These are phyloP conservation scores for Agrochola lychnidis DNA, from an alignment of 2,888 invertebrate genomes.

Conservation along the genomic window DNA sequence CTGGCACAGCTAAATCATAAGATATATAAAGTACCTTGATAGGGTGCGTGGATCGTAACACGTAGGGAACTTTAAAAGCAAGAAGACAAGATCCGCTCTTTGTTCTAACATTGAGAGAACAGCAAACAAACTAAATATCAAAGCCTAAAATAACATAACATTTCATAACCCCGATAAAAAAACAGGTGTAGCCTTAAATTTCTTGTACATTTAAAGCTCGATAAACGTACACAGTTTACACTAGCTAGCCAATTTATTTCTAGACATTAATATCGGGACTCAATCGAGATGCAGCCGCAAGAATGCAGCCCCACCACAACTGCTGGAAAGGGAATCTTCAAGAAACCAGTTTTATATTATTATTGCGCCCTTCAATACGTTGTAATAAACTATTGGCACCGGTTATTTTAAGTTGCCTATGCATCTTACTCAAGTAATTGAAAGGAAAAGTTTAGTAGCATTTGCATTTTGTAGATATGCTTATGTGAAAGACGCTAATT, in stretches of 20 bases:
- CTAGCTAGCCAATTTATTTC: conserved; percentile 75
- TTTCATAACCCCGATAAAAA: conserved; percentile 8
- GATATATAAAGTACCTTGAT: neutral
- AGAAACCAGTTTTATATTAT: conserved; percentile 80
- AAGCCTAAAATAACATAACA: neutral
- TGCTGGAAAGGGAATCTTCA: conserved; percentile 84
- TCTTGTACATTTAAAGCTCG: conserved; percentile 25
- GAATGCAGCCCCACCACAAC: conserved; percentile 80
- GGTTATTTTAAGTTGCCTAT: conserved; percentile 30
- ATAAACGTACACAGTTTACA: conserved; percentile 51
- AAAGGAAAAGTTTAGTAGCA: conserved; percentile 62
- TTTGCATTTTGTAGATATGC: conserved; percentile 21
- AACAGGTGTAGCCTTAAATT: conserved; percentile 22
- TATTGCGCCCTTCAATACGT: conserved; percentile 68
- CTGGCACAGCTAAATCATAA: neutral
- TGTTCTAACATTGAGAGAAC: neutral
- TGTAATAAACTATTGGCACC: conserved; percentile 53
- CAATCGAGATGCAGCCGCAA: conserved; percentile 79
- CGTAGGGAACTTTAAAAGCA: neutral
- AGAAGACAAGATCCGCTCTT: neutral
- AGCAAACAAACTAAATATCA: neutral
- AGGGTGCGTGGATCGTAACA: neutral
- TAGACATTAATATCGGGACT: conserved; percentile 77
- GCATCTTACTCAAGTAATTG: conserved; percentile 40
- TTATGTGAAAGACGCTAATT: conserved; percentile 16